Evolutionary conservation across 2,888 invertebrate species (phyloP), one percentile per base, ranked within the genome.

Genomic region (Cephus pygmeus): DNA sequence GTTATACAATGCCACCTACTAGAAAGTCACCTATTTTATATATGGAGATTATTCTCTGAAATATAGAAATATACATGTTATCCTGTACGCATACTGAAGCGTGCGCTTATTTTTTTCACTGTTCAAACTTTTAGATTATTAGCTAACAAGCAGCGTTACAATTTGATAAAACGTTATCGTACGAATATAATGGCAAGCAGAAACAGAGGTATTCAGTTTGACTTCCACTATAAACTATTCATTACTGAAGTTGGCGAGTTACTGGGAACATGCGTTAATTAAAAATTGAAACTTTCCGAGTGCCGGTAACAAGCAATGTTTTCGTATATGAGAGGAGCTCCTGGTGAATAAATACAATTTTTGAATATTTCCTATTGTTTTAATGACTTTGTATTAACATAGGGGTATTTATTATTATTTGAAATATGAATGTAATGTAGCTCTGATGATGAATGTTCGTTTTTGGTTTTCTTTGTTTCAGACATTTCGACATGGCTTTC

Each of bases 401-500:
- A 11, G 23, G 3, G 30, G 9, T 71, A 71, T 31, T 71, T 69
- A 33, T 69, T 15, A 71, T 33, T 31, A 6, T 71, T 71, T 34
- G 9, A 34, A 71, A 71, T 33, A 34, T 23, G 23, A 34, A 71
- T 34, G 15, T 31, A 11, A 34, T 12, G 34, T 12, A 56, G 56
- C 56, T 56, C 9, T 56, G 23, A 1, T 23, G 23, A 56, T 56
- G 23, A 56, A 56, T 23, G 40, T 56, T 56, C 0, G 23, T 56
- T 23, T 23, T 56, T 56, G 56, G n/a, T 77, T 35, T 40, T 82
- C 88, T 93, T 93, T 93, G 92, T 94, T 95, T 75, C 95, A 97
- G 97, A 97, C 97, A 87, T 97, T 98, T 92, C 96, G 98, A 78
- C 99, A 99, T 95, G 99, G 99, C 88, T 99, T 99, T 93, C 99